phyloP scores from a whole-genome alignment of 2,797 vertebrate species.

The Salarias fasciatus region DNA sequence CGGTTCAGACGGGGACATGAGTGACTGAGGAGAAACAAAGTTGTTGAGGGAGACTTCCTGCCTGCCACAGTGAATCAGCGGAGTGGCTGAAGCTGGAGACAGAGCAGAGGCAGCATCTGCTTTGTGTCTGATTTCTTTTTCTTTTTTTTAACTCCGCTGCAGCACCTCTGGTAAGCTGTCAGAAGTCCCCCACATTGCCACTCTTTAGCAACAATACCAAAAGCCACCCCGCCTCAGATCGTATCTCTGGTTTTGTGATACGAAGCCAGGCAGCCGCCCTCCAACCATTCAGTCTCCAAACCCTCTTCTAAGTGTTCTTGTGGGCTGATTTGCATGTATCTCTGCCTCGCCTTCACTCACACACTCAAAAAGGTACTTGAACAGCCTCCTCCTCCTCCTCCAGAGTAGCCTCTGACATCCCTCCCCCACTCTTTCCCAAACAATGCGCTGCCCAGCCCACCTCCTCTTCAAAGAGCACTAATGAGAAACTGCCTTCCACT shows the following conservation, averaged over 20 bases:
- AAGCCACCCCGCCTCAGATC: conserved; percentile 26
- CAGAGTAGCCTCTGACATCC: conserved; percentile 64
- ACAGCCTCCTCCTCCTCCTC: conserved; percentile 48
- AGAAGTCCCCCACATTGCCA: conserved; percentile 21
- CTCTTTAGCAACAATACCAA: conserved; percentile 15
- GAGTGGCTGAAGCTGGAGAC: conserved; percentile 41
- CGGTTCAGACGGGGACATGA: conserved; percentile 50
- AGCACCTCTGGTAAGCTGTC: conserved; percentile 44
- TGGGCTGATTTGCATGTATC: conserved; percentile 54
- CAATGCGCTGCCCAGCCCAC: conserved; percentile 50
- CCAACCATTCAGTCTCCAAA: conserved; percentile 41
- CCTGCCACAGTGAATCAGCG: conserved; percentile 45
- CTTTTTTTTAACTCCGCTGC: conserved; percentile 26
- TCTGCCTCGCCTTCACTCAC: conserved; percentile 45
- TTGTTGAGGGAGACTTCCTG: conserved; percentile 66
- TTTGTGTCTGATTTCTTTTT: conserved; percentile 46
- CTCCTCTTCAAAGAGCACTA: conserved; percentile 69
- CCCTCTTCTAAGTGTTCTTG: conserved; percentile 37
- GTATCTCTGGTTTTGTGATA: conserved; percentile 45
- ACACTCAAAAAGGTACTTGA: conserved; percentile 45
- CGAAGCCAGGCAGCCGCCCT: conserved; percentile 37
- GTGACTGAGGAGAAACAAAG: conserved; percentile 54
- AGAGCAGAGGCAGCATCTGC: conserved; percentile 52
- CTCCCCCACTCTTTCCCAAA: conserved; percentile 64
- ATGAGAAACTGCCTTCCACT: conserved; percentile 62